Conservation (phyloP, 2,797 vertebrate genomes). For the Discoglossus pictus region DNA sequence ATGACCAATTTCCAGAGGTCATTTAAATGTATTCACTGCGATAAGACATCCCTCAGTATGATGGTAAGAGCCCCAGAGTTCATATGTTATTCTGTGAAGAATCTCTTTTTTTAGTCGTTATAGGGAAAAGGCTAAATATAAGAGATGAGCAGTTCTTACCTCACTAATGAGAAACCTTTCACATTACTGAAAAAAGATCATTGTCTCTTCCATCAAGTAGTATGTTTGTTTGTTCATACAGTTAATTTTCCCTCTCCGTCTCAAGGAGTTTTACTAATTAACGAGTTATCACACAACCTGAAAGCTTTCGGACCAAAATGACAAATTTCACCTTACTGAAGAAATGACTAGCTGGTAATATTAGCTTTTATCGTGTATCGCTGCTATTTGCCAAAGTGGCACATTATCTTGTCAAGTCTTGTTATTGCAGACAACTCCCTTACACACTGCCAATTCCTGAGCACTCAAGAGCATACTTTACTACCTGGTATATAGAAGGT, state of each 20-base stretch:
- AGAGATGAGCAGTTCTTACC: no score
- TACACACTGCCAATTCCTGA: constrained; percentile 25
- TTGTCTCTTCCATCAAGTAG: no score
- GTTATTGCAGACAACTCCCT: constrained; percentile 38
- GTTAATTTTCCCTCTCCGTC: not conserved
- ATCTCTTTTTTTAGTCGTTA: no score
- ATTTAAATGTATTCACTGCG: no score
- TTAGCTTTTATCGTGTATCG: constrained; percentile 45
- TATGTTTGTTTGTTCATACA: not conserved
- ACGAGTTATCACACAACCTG: constrained; percentile 33
- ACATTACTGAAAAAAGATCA: no score
- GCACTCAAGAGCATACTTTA: constrained; percentile 27
- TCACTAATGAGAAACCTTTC: no score
- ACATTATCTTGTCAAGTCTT: constrained; percentile 48
- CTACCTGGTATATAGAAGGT: constrained; percentile 8
- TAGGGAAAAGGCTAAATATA: no score
- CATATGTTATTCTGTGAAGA: no score
- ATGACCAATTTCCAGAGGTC: no score
- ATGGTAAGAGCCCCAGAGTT: no score
- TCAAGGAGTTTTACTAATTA: constrained; percentile 32
- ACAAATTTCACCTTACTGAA: constrained; percentile 44
- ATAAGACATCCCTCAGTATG: no score
- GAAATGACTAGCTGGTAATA: constrained; percentile 45
- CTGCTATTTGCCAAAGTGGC: constrained; percentile 50
- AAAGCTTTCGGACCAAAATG: constrained; percentile 47